Percentiles rank a stretch among this genome's conserved stretches.
Evolutionary conservation across 2,888 invertebrate species (phyloP).

Genomic region (Bedellia somnulentella): DNA sequence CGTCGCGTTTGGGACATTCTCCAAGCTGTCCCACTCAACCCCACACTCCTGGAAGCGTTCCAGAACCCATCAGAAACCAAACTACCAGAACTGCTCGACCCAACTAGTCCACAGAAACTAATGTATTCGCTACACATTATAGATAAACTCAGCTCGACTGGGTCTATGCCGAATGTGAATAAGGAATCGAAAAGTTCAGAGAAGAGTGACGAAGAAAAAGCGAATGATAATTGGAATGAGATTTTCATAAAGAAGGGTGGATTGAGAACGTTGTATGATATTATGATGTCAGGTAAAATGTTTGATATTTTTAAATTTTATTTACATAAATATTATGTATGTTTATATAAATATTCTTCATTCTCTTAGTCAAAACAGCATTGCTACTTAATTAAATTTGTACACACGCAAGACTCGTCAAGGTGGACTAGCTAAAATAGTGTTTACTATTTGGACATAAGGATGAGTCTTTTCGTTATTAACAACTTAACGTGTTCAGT

Average conservation of each 20-base stretch:
- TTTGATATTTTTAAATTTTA: too few species aligned
- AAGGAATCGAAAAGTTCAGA: conserved; percentile 28
- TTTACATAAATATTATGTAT: not conserved
- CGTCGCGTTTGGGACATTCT: conserved; percentile 94
- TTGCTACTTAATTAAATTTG: too few species aligned
- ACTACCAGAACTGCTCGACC: conserved; percentile 78
- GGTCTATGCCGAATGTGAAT: conserved; percentile 24
- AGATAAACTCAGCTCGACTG: conserved; percentile 42
- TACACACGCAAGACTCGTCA: too few species aligned
- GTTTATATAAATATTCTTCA: too few species aligned
- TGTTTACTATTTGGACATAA: too few species aligned
- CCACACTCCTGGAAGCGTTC: conserved; percentile 81
- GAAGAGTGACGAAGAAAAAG: conserved; percentile 34
- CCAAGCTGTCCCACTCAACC: conserved; percentile 88
- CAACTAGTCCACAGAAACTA: conserved; percentile 87
- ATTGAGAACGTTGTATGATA: conserved; percentile 83
- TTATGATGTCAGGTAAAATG: conserved; percentile 85
- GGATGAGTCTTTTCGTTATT: too few species aligned
- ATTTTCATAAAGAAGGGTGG: conserved; percentile 87
- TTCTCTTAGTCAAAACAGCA: too few species aligned
- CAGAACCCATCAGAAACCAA: conserved; percentile 71
- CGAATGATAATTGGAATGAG: conserved; percentile 67
- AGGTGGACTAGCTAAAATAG: too few species aligned
- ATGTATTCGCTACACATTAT: conserved; percentile 93
- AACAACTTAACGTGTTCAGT: too few species aligned